Evolutionary conservation across 2,113 vertebrate species (phyloP).

Genomic region (Pantherophis guttatus): DNA sequence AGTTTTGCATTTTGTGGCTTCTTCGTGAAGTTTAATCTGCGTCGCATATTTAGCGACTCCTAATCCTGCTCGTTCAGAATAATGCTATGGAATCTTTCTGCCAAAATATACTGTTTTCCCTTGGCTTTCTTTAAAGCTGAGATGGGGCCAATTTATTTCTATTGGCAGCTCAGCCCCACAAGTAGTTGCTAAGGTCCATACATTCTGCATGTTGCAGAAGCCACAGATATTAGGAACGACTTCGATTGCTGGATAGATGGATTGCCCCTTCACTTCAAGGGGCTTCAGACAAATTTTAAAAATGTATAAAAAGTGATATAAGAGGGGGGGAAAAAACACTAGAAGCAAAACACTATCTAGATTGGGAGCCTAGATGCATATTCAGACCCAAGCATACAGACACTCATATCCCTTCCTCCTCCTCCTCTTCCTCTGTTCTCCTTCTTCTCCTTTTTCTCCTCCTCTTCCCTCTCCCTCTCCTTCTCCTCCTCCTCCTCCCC

Average conservation of each 20-base stretch:
- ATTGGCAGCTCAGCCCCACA: background rate
- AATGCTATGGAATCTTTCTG: background rate
- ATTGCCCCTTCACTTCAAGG: background rate
- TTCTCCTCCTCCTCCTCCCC: too few relatives aligned
- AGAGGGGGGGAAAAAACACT: background rate
- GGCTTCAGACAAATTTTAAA: background rate
- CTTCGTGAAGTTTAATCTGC: background rate
- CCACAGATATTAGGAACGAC: background rate
- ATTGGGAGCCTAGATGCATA: background rate
- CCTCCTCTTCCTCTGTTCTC: background rate
- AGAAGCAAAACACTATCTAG: background rate
- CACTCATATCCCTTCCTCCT: too few relatives aligned
- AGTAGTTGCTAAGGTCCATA: background rate
- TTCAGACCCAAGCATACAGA: background rate
- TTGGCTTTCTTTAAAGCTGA: background rate
- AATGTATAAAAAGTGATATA: background rate
- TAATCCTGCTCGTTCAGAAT: background rate
- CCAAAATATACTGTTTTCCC: background rate
- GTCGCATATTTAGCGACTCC: background rate
- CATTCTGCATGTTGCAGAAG: background rate
- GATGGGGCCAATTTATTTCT: background rate
- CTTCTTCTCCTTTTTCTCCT: accelerated
- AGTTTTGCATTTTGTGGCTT: background rate
- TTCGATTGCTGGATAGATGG: background rate
- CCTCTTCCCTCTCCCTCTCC: too few relatives aligned